These are phyloP conservation scores for Cylas formicarius DNA, from an alignment of 1,140 invertebrate species.

Conservation along the genomic window DNA sequence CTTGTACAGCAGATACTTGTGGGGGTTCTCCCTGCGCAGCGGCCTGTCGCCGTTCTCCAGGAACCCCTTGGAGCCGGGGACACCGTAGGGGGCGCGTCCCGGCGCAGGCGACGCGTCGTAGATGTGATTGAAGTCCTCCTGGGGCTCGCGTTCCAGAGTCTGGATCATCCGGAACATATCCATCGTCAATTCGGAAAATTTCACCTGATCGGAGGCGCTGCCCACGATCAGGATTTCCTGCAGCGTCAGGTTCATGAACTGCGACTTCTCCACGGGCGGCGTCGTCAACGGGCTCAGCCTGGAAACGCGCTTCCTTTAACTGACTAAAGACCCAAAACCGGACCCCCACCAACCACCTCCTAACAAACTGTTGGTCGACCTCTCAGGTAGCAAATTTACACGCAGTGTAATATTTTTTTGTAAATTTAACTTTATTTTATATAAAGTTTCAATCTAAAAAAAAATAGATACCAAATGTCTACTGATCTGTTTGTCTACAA, in stretches of 20 bases:
- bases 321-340: neutral
- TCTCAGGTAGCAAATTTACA: neutral
- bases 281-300: conserved; percentile 78
- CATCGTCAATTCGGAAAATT: conserved; percentile 94
- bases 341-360: too few relatives aligned
- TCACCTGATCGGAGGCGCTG: conserved; percentile 91
- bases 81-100: conserved; percentile 59
- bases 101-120: conserved; percentile 83
- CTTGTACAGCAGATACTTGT: conserved; percentile 95
- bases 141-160: conserved; percentile 85
- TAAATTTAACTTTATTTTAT: conserved; percentile 6
- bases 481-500: too few relatives aligned
- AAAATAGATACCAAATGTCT: too few relatives aligned
- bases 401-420: neutral
- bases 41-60: conserved; percentile 63
- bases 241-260: conserved; percentile 76
- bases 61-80: conserved; percentile 46
- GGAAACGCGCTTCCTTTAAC: conserved; percentile 32
- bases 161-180: conserved; percentile 98
- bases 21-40: conserved; percentile 81
- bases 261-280: conserved; percentile 79
- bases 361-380: too few relatives aligned
- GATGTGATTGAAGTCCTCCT: conserved; percentile 72
- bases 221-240: conserved; percentile 95
- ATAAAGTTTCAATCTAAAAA: too few relatives aligned